Evolutionary conservation across 2,797 vertebrate species (phyloP).

Genomic region (Oryzias sinensis): DNA sequence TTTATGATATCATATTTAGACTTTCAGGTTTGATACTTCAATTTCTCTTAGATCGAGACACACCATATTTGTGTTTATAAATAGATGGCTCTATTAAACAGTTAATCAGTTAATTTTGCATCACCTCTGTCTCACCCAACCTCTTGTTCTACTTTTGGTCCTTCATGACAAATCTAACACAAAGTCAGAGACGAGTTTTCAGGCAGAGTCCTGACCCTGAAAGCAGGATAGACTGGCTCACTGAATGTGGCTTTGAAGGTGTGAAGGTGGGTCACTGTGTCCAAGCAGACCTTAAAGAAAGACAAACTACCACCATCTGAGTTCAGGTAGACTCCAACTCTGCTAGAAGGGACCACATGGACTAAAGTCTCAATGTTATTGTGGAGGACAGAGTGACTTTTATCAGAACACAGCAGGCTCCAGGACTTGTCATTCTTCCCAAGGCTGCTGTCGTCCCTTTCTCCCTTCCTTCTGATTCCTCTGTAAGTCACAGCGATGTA

Average conservation of each 20-base stretch:
- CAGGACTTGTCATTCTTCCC: slow-evolving; percentile 2
- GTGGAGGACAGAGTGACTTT: background rate
- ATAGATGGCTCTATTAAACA: no score
- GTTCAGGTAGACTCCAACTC: slow-evolving; percentile 3
- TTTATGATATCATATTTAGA: no score
- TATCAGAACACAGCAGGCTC: slow-evolving; percentile 6
- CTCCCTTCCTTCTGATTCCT: background rate
- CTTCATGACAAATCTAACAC: no score
- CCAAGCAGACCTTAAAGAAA: background rate
- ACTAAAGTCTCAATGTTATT: background rate
- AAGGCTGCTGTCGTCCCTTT: background rate
- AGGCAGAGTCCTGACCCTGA: background rate
- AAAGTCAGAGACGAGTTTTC: no score
- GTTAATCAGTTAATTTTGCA: no score
- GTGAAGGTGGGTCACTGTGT: background rate
- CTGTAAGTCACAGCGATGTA: background rate
- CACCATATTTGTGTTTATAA: no score
- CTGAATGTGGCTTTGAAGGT: background rate
- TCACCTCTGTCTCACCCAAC: no score
- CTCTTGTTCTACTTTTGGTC: no score
- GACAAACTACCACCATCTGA: background rate
- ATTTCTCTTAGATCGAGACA: no score
- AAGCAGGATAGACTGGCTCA: slow-evolving; percentile 1
- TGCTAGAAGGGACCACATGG: background rate
- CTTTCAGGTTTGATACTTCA: no score